A percentile compares a stretch with the other conserved stretches of the same genome.
phyloP scores from a whole-genome alignment of 2,797 vertebrate genomes.

The Sebastes hubbsi region DNA sequence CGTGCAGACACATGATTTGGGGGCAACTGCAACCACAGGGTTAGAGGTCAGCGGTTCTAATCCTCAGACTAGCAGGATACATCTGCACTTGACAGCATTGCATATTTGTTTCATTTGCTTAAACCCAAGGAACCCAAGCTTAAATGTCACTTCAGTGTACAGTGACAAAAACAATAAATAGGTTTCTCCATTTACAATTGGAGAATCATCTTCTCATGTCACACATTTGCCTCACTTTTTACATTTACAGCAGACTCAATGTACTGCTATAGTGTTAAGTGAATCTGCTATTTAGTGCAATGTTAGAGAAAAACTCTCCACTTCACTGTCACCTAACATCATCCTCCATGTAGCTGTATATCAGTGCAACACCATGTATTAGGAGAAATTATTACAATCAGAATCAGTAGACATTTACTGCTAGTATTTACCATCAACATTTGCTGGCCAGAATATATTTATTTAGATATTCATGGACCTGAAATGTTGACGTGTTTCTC shows the following conservation, averaged over 20 bases:
- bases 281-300: background rate
- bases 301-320: background rate
- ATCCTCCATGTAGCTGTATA: background rate
- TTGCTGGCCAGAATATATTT: background rate
- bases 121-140: background rate
- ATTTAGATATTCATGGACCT: background rate
- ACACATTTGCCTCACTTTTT: background rate
- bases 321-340: background rate
- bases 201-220: background rate
- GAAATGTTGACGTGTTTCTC: background rate
- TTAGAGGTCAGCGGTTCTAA: constrained; percentile 54
- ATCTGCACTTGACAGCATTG: constrained; percentile 35
- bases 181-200: background rate
- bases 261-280: background rate
- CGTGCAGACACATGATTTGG: constrained; percentile 34
- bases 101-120: background rate
- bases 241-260: background rate
- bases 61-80: constrained; percentile 26
- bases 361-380: background rate
- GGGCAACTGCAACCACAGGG: constrained; percentile 32
- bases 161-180: background rate
- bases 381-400: background rate
- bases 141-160: background rate
- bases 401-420: background rate
- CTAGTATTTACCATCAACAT: background rate